Evolutionary conservation across 2,888 invertebrate species (phyloP), one percentile per base, ranked within the genome.

Genomic region (Heteromyza rotundicornis): DNA sequence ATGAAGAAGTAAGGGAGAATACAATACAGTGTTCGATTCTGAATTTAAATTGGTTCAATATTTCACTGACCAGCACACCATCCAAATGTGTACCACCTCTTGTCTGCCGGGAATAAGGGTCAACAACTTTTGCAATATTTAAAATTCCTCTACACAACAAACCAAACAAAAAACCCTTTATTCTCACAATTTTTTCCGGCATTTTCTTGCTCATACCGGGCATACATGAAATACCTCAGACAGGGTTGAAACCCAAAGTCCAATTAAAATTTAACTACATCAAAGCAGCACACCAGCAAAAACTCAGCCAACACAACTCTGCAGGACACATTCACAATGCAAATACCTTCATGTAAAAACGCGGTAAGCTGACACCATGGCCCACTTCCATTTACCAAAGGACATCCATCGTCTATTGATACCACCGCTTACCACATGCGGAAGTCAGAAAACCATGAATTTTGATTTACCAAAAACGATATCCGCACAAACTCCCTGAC

Each of bases 241-340:
- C 67, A 66, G 68, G 66, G 69, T 19, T 17, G 68, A 72, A 74
- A 72, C 69, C 76, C 68, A 73, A 76, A 76, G 75, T 76, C 76
- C 76, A 76, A 77, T 74, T 77, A 77, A 77, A 76, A 76, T 76
- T 76, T 74, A 74, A 76, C 77, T 73, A 77, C 75, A 77, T 77
- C 77, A 76, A 77, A 74, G 77, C 68, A 70, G 68, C 71, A 69
- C 64, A 57, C 36, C 60, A 40, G 32, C 57, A 53, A 56, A 53
- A 52, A 59, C 36, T 53, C 60, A 59, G 54, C 65, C 19, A 53
- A 61, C 62, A 62, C 44, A 57, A 52, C 74, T 66, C 74, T 75
- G 70, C 73, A 73, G 75, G 72, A 75, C 76, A 68, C 50, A 60
- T 47, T 7, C 54, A 19, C 53, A 54, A 44, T 2, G n/a, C 52